phyloP scores from a whole-genome alignment of 2,888 invertebrate species.

The Lampropteryx suffumata region DNA sequence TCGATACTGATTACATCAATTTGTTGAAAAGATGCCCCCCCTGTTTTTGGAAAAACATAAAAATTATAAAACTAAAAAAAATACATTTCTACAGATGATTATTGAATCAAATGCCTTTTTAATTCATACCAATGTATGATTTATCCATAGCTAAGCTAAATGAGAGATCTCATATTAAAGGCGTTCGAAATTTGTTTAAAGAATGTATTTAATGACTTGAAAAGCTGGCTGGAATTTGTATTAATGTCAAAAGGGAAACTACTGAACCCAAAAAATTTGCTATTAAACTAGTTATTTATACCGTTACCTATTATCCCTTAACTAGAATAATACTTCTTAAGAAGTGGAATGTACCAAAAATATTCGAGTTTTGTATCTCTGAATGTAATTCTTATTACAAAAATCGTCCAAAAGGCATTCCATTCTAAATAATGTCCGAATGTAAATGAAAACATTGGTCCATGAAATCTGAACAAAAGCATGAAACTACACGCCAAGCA shows the following conservation, averaged over 20 bases:
- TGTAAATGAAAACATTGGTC: constrained; percentile 18
- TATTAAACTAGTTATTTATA: too few species aligned
- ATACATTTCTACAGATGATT: not conserved
- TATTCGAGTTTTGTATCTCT: not conserved
- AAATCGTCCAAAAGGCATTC: not conserved
- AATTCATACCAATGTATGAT: too few species aligned
- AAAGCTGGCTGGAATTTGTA: too few species aligned
- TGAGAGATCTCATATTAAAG: too few species aligned
- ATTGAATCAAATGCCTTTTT: too few species aligned
- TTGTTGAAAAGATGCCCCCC: constrained; percentile 24
- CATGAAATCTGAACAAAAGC: constrained; percentile 22
- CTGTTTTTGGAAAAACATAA: not conserved
- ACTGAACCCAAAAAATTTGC: too few species aligned
- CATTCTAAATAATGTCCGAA: not conserved
- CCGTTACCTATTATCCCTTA: too few species aligned
- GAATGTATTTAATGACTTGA: too few species aligned
- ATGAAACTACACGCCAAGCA: constrained; percentile 11
- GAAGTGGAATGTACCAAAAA: not conserved
- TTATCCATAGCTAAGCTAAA: too few species aligned
- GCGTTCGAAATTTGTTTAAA: too few species aligned
- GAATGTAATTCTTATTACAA: not conserved
- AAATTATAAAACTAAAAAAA: not conserved
- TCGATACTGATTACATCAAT: constrained; percentile 34
- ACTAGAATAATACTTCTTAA: too few species aligned
- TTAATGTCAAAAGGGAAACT: too few species aligned